A percentile compares a stretch with the other conserved stretches of the same genome.
These are phyloP conservation scores for Aphodius sticticus DNA, from an alignment of 2,888 invertebrate species.

Conservation along the genomic window DNA sequence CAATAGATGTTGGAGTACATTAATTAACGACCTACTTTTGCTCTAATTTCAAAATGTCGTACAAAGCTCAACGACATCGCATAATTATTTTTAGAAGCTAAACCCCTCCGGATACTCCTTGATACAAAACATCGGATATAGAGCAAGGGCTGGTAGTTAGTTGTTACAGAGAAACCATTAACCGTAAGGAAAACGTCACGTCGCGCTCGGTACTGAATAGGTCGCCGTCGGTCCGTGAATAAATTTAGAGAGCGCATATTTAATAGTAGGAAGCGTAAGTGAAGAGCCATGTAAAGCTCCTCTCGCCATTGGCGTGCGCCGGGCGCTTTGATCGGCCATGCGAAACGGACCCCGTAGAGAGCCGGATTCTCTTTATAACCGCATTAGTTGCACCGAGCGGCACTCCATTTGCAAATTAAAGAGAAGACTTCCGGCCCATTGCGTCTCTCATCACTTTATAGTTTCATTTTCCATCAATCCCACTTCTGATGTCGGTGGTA, in stretches of 20 bases:
- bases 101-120: too few relatives aligned
- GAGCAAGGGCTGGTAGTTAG: background rate
- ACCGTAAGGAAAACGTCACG: background rate
- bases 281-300: constrained; percentile 34
- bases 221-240: background rate
- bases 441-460: constrained; percentile 53
- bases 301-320: constrained; percentile 16
- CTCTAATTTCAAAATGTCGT: too few relatives aligned
- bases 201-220: background rate
- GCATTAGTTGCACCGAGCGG: constrained; percentile 51
- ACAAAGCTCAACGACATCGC: too few relatives aligned
- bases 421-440: constrained; percentile 57
- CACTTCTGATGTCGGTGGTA: background rate
- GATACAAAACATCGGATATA: too few relatives aligned
- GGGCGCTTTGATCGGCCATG: constrained; percentile 51
- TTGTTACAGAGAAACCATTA: background rate
- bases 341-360: constrained; percentile 42
- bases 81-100: too few relatives aligned
- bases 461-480: constrained; percentile 48
- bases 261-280: constrained; percentile 26
- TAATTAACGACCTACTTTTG: too few relatives aligned
- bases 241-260: background rate
- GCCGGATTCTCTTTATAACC: constrained; percentile 46
- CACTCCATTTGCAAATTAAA: constrained; percentile 60
- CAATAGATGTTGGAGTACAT: too few relatives aligned